Conservation (phyloP, 2,797 vertebrate genomes). For the Harpagifer antarcticus region DNA sequence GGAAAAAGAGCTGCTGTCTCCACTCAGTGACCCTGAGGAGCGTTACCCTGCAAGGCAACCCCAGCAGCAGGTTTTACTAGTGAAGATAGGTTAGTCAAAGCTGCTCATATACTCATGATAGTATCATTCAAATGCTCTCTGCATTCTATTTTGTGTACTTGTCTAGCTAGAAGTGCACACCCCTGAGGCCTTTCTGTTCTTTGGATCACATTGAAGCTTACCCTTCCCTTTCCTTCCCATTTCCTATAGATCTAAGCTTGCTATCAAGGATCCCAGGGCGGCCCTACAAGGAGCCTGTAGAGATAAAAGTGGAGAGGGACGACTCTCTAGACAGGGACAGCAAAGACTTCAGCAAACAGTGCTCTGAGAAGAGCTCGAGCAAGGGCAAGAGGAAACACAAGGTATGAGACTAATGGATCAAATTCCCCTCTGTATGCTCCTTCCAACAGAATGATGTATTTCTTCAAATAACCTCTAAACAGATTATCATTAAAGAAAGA, state of each 20-base stretch:
- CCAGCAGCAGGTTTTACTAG: slow-evolving; percentile 90
- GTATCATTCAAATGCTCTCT: background rate
- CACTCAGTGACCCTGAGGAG: slow-evolving; percentile 96
- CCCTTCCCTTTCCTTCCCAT: slow-evolving; percentile 38
- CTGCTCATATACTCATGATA: background rate
- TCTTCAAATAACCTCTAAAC: slow-evolving; percentile 14
- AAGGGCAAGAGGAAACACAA: slow-evolving; percentile 98
- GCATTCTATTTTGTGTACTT: slow-evolving; percentile 2
- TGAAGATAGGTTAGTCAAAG: slow-evolving; percentile 88
- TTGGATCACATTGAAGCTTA: slow-evolving; percentile 22
- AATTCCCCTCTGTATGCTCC: background rate
- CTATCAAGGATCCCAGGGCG: slow-evolving; percentile 94
- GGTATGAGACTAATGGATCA: slow-evolving; percentile 71
- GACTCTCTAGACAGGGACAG: slow-evolving; percentile 88
- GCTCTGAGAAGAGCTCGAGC: slow-evolving; percentile 89
- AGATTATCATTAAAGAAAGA: slow-evolving; percentile 39
- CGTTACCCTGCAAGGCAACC: slow-evolving; percentile 84
- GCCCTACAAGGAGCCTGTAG: slow-evolving; percentile 91
- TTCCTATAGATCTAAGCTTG: slow-evolving; percentile 90
- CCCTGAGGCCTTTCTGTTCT: slow-evolving; percentile 21
- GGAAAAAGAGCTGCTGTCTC: slow-evolving; percentile 96
- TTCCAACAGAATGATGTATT: background rate
- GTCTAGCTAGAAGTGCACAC: background rate
- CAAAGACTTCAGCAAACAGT: slow-evolving; percentile 91
- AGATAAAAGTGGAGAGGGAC: slow-evolving; percentile 92